phyloP scores from a whole-genome alignment of 2,113 vertebrate genomes.

The Calonectris borealis region DNA sequence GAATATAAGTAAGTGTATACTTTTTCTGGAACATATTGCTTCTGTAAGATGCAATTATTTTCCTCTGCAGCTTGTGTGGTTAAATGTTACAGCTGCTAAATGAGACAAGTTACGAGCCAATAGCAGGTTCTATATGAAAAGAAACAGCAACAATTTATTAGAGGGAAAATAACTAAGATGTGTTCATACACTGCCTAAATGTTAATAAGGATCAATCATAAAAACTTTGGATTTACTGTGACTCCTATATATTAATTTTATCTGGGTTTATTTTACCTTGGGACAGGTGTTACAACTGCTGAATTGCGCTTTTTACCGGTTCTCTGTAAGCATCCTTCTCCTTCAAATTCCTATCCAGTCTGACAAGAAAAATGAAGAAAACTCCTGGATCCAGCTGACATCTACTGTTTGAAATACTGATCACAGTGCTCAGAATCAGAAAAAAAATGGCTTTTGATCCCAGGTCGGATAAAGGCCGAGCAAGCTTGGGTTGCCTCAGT shows the following conservation, averaged over 20 bases:
- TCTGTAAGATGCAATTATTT: slow-evolving; percentile 26
- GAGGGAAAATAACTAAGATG: neutral
- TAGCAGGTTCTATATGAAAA: slow-evolving; percentile 12
- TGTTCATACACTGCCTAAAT: neutral
- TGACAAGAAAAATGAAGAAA: neutral
- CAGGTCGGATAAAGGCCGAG: neutral
- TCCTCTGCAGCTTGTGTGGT: neutral
- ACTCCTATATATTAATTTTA: neutral
- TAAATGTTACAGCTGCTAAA: slow-evolving; percentile 46
- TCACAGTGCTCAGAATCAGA: neutral
- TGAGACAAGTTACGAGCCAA: neutral
- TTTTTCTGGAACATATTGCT: neutral
- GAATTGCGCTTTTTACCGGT: neutral
- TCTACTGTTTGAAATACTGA: neutral
- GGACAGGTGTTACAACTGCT: neutral
- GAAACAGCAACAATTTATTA: slow-evolving; percentile 23
- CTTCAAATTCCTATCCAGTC: neutral
- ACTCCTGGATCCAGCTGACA: neutral
- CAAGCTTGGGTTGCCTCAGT: neutral
- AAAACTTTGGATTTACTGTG: neutral
- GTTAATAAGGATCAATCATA: neutral
- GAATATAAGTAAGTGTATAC: neutral
- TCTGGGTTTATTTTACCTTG: neutral
- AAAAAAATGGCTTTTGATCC: neutral
- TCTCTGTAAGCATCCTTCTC: neutral